These are phyloP conservation scores for Andrena chrysosceles DNA, from an alignment of 2,888 invertebrate genomes.

Conservation along the genomic window DNA sequence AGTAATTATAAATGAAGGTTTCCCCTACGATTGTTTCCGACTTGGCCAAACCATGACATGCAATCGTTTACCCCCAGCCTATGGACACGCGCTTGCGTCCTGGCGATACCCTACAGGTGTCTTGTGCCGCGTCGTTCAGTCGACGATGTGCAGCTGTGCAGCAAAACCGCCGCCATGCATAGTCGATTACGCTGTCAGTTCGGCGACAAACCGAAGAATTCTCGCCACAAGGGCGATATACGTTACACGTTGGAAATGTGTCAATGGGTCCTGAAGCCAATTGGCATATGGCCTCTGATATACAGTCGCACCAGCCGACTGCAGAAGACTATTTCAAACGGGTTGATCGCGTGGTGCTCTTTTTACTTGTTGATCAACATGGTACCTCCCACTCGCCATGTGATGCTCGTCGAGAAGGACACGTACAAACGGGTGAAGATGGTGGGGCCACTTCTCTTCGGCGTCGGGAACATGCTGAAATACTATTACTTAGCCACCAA, in stretches of 20 bases:
- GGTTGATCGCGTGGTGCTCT: background rate
- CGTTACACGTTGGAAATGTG: slow-evolving; percentile 71
- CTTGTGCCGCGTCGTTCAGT: slow-evolving; percentile 25
- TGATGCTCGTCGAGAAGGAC: slow-evolving; percentile 5
- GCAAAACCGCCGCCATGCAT: slow-evolving; percentile 30
- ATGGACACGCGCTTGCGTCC: slow-evolving; percentile 36
- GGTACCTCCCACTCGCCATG: slow-evolving; percentile 43
- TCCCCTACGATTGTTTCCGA: no score
- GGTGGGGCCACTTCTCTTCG: slow-evolving; percentile 43
- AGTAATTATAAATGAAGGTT: no score
- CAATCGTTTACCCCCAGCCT: background rate
- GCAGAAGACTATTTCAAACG: slow-evolving; percentile 36
- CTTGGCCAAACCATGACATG: no score
- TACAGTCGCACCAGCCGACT: slow-evolving; percentile 33
- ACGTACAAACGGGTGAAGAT: slow-evolving; percentile 59
- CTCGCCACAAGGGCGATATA: slow-evolving; percentile 39
- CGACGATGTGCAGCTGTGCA: slow-evolving; percentile 6
- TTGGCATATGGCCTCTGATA: slow-evolving; percentile 75
- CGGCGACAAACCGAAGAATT: background rate
- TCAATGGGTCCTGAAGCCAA: slow-evolving; percentile 72
- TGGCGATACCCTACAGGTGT: background rate
- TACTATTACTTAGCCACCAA: slow-evolving; percentile 61
- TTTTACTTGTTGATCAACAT: slow-evolving; percentile 35
- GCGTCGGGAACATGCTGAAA: slow-evolving; percentile 62
- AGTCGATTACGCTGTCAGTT: slow-evolving; percentile 9